These are phyloP conservation scores for Petroica traversi DNA, from an alignment of 2,113 vertebrate species.

Conservation along the genomic window DNA sequence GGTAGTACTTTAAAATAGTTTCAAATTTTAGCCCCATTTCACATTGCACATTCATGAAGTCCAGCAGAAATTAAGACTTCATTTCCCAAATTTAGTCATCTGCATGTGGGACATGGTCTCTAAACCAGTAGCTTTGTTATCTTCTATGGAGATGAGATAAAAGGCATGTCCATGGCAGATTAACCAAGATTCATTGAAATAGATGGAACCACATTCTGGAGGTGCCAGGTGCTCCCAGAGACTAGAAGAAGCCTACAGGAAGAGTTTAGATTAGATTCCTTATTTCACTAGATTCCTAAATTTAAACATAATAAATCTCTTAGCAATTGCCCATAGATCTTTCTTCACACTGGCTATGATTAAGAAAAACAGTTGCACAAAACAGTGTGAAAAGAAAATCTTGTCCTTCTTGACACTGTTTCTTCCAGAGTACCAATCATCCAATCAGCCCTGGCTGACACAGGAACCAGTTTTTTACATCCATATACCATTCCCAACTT, in stretches of 20 bases:
- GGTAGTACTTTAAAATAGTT: neutral
- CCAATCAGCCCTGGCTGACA: neutral
- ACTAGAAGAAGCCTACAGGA: neutral
- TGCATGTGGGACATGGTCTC: neutral
- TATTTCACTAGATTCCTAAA: neutral
- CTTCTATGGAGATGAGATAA: neutral
- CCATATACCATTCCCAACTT: rapidly evolving
- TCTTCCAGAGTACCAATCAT: neutral
- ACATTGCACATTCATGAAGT: neutral
- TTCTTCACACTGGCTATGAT: neutral
- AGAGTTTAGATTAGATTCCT: neutral
- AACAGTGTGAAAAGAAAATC: neutral
- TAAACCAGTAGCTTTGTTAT: neutral
- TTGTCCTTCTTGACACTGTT: neutral
- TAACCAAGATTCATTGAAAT: neutral
- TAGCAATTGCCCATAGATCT: neutral
- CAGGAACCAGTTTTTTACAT: neutral
- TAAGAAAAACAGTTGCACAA: neutral
- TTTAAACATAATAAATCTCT: neutral
- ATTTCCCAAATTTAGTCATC: neutral
- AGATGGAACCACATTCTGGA: neutral
- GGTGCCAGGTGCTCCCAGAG: neutral
- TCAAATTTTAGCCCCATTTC: neutral
- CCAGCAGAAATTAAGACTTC: neutral
- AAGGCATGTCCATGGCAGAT: neutral